phyloP scores from a whole-genome alignment of 2,888 invertebrate species.

The Notocelia uddmanniana region DNA sequence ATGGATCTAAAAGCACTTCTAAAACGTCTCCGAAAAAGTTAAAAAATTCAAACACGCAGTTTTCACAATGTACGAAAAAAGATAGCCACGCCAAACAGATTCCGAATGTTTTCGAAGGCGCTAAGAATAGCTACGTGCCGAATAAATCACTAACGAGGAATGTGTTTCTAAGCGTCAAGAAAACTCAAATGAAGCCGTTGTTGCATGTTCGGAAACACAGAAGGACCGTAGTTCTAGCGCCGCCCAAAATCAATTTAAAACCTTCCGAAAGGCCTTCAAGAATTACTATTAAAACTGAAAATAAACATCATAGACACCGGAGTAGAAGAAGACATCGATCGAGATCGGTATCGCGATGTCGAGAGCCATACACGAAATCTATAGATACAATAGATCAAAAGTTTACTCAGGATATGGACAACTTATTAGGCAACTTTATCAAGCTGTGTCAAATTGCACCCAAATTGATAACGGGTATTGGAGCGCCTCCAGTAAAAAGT shows the following conservation, averaged over 20 bases:
- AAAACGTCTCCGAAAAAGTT: conserved; percentile 72
- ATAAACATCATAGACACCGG: conserved; percentile 78
- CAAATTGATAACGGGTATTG: conserved; percentile 67
- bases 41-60: conserved; percentile 61
- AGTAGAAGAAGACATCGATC: conserved; percentile 81
- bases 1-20: conserved; percentile 68
- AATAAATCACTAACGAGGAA: conserved; percentile 78
- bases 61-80: conserved; percentile 65
- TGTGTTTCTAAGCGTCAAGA: conserved; percentile 80
- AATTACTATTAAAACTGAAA: conserved; percentile 77
- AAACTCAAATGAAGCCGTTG: conserved; percentile 74
- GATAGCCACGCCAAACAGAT: conserved; percentile 68
- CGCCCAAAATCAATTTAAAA: conserved; percentile 80
- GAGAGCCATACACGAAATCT: conserved; percentile 87
- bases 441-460: conserved; percentile 81
- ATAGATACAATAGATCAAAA: conserved; percentile 86
- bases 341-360: conserved; percentile 77
- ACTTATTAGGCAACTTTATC: conserved; percentile 75
- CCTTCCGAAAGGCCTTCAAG: conserved; percentile 77
- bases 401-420: conserved; percentile 80
- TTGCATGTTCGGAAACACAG: conserved; percentile 85
- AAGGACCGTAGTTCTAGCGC: conserved; percentile 81
- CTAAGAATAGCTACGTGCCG: conserved; percentile 78
- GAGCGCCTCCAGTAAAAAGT: conserved; percentile 79
- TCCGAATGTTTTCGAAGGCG: conserved; percentile 76